Percentiles rank a stretch among this genome's conserved stretches.
These are phyloP conservation scores for Pollenia labialis DNA, from an alignment of 2,888 invertebrate genomes.

Conservation along the genomic window DNA sequence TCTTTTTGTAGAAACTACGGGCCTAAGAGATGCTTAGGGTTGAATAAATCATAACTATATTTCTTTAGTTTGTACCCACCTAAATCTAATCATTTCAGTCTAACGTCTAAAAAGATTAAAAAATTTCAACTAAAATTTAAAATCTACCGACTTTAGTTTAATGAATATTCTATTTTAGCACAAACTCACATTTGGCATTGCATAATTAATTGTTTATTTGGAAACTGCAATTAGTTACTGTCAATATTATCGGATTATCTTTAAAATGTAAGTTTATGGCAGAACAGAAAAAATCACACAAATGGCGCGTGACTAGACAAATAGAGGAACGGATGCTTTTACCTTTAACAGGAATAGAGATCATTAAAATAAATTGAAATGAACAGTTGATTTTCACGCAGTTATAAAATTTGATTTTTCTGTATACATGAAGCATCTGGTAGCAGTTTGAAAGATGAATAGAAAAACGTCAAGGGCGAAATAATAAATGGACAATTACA, in stretches of 20 bases:
- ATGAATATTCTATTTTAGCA: neutral
- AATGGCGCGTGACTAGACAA: conserved; percentile 71
- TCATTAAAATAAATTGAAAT: conserved; percentile 69
- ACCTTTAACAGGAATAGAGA: conserved; percentile 34
- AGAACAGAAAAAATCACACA: conserved; percentile 47
- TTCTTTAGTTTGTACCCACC: too few species aligned
- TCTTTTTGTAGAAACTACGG: too few species aligned
- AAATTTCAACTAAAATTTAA: too few species aligned
- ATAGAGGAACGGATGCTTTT: conserved; percentile 42
- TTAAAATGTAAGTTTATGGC: neutral
- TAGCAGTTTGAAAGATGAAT: conserved; percentile 26
- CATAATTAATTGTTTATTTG: conserved; percentile 56
- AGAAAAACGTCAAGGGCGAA: conserved; percentile 60
- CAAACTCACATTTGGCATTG: neutral
- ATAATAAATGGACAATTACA: conserved; percentile 72
- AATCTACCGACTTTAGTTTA: neutral
- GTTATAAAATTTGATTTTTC: conserved; percentile 59
- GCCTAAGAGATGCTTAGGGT: too few species aligned
- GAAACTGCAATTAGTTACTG: conserved; percentile 62
- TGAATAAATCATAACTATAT: too few species aligned
- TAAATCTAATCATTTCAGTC: too few species aligned
- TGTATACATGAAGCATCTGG: conserved; percentile 58
- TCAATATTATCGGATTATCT: conserved; percentile 18
- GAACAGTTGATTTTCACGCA: conserved; percentile 63
- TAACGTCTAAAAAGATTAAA: too few species aligned